These are phyloP conservation scores for Arothron firmamentum DNA, from an alignment of 2,113 vertebrate genomes.

Conservation along the genomic window DNA sequence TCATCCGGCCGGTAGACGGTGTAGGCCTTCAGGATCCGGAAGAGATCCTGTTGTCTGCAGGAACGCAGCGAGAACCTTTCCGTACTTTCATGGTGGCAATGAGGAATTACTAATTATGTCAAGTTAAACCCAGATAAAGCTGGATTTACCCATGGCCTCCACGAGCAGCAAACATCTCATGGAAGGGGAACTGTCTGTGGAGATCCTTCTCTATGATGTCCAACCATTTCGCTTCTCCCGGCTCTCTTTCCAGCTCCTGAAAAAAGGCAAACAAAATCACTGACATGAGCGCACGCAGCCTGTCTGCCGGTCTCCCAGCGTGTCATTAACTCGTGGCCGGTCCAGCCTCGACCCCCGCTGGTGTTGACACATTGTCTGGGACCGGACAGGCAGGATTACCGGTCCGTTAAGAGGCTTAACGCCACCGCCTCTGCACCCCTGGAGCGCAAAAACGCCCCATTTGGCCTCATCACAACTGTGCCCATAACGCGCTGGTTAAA, in stretches of 20 bases:
- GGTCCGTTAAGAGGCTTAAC: constrained; percentile 63
- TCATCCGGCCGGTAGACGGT: constrained; percentile 86
- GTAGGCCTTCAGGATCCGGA: constrained; percentile 88
- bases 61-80: background rate
- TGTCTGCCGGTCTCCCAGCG: too few species aligned
- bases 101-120: too few species aligned
- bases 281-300: background rate
- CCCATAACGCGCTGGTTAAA: constrained; percentile 9
- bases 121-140: too few species aligned
- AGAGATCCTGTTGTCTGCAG: constrained; percentile 86
- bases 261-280: background rate
- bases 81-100: too few species aligned
- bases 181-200: constrained; percentile 90
- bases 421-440: constrained; percentile 9
- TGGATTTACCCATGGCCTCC: constrained; percentile 84
- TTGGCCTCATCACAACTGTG: constrained; percentile 8
- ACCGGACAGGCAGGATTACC: constrained; percentile 53
- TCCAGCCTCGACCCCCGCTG: constrained; percentile 15
- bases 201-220: constrained; percentile 92
- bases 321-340: too few species aligned
- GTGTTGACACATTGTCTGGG: constrained; percentile 1
- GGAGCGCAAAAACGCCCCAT: constrained; percentile 25
- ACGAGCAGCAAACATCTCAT: constrained; percentile 90
- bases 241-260: constrained; percentile 85
- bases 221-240: constrained; percentile 87